Conservation (phyloP, 2,888 invertebrate genomes). For the Ornithoptera priamus region DNA sequence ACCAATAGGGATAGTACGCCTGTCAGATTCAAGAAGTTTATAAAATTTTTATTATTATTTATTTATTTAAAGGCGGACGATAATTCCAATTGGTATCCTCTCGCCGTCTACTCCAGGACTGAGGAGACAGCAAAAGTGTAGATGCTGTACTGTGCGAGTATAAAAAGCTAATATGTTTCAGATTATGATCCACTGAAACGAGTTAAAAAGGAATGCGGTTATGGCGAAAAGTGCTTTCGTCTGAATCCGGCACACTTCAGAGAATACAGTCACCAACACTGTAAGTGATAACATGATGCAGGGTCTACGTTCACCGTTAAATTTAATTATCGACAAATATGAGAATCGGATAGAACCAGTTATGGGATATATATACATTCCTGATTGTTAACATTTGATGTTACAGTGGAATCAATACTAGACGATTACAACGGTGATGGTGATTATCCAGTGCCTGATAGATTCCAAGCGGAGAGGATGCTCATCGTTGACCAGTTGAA, state of each 20-base stretch:
- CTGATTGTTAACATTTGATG: background rate
- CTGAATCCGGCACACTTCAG: conserved; percentile 91
- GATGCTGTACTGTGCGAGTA: too few relatives aligned
- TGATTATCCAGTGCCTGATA: conserved; percentile 77
- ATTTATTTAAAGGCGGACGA: too few relatives aligned
- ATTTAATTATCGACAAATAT: too few relatives aligned
- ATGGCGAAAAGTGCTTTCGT: conserved; percentile 89
- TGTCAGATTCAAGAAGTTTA: too few relatives aligned
- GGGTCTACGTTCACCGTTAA: too few relatives aligned
- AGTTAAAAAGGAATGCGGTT: conserved; percentile 83
- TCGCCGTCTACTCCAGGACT: too few relatives aligned
- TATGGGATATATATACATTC: too few relatives aligned
- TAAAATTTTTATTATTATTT: too few relatives aligned
- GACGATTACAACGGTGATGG: conserved; percentile 66
- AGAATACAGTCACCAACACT: conserved; percentile 89
- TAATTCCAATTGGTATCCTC: too few relatives aligned
- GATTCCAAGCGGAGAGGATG: conserved; percentile 70
- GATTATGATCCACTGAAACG: conserved; percentile 53
- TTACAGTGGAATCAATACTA: conserved; percentile 84
- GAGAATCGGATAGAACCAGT: too few relatives aligned
- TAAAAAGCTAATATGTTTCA: conserved; percentile 28
- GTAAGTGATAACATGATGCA: conserved; percentile 72
- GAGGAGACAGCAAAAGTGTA: too few relatives aligned
- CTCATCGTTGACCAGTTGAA: conserved; percentile 83
- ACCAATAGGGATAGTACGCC: too few relatives aligned